A percentile compares a stretch with the other conserved stretches of the same genome.
These are phyloP conservation scores for Jaculus jaculus DNA, from an alignment of 2,113 vertebrate genomes.

Conservation along the genomic window DNA sequence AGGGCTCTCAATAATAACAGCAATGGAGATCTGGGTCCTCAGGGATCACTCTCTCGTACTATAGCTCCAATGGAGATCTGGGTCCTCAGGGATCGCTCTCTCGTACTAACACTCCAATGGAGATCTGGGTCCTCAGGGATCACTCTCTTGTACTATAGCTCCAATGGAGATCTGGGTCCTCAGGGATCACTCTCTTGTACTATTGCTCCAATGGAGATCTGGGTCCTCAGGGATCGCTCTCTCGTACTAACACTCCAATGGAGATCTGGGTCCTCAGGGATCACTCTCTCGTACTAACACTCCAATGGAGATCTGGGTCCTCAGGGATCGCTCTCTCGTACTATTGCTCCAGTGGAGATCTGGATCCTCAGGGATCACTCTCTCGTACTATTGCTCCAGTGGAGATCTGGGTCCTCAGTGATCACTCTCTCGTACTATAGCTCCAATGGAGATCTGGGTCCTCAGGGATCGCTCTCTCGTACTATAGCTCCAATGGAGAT, in stretches of 20 bases:
- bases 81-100: too few species aligned
- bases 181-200: too few species aligned
- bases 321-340: too few species aligned
- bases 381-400: too few species aligned
- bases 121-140: not conserved
- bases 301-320: not conserved
- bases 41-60: too few species aligned
- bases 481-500: too few species aligned
- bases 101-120: too few species aligned
- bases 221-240: too few species aligned
- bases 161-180: not conserved
- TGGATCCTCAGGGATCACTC: not conserved
- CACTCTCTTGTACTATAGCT: not conserved
- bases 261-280: not conserved
- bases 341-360: not conserved
- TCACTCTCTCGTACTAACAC: too few species aligned
- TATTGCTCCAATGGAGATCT: not conserved
- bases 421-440: not conserved
- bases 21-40: not conserved
- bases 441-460: not conserved
- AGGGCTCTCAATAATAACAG: too few species aligned
- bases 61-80: not conserved
- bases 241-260: not conserved
- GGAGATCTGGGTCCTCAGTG: not conserved
- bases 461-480: too few species aligned